Base-by-base conservation (phyloP, 2,888 invertebrate genomes). In the Pachymerium ferrugineum region DNA sequence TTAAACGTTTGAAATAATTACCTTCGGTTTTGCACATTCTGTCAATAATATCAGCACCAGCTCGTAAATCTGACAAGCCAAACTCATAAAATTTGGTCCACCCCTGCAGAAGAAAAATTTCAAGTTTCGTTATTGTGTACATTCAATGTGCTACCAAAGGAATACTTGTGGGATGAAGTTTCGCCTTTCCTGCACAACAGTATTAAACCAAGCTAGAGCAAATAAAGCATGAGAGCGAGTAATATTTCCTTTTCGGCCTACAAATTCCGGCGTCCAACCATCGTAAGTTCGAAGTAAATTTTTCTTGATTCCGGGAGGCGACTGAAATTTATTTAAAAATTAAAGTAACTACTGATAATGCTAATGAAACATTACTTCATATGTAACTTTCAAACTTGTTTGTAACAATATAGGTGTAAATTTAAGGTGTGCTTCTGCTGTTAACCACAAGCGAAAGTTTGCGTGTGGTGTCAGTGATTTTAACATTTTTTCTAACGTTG, bases 31-130 rank as follows among this genome's bases (percentile, higher is more conserved):
- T 77, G 76, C 84, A 85, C 19, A 86, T 79, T 72, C 84, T 81
- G 77, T 87, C 86, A 72, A 88, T 85, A 54, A 90, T 84, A 76
- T 89, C 88, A 42, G 89, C 85, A 0, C 90, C 91, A 3, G 92
- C 90, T 72, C 88, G 86, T 0, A 94, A 84, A 82, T 95, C 95
- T 0, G 90, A 87, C 78, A 90, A 89, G 72, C 89, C 90, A 83
- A 95, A 95, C 80, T 95, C 94, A 82, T 96, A 95, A 80, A 88
- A 88, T 80, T 90, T 92, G 0, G 90, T 90, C 94, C 94, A 95
- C 0, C 94, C 92, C 86, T 94, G 77, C 22, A 73, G 33, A 22
- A 28, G 54, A 35, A 35, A 35, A 35, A 35, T 14, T 35, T 35
- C 35, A 10, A n/a, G n/a, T n/a, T n/a, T n/a, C n/a, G n/a, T n/a